Evolutionary conservation across 2,888 invertebrate species (phyloP).

Genomic region (Tanaodytes sp.): DNA sequence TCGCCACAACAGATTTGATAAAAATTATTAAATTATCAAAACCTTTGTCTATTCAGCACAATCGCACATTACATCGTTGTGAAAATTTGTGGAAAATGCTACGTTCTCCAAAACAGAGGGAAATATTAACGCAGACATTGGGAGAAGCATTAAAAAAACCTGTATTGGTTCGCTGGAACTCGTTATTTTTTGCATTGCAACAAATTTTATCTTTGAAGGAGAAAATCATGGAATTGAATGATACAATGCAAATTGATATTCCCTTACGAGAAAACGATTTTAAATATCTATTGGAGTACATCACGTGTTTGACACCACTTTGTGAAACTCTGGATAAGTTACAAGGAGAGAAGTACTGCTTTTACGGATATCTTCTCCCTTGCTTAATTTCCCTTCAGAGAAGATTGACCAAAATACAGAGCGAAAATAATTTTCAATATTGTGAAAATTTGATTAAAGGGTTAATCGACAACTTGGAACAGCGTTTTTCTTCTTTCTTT

Average conservation of each 20-base stretch:
- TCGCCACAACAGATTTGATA: slow-evolving; percentile 2
- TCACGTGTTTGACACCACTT: background rate
- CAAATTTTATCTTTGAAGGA: background rate
- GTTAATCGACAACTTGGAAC: background rate
- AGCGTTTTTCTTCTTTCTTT: background rate
- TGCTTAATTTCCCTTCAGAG: slow-evolving; percentile 4
- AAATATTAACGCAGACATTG: background rate
- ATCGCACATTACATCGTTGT: background rate
- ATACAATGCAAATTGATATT: background rate
- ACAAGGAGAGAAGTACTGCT: slow-evolving; percentile 3
- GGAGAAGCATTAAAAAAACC: background rate
- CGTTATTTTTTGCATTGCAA: background rate
- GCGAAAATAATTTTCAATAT: background rate
- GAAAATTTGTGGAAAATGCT: background rate
- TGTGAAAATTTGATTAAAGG: background rate
- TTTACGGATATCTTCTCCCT: slow-evolving; percentile 9
- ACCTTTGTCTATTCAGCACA: background rate
- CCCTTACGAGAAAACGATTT: background rate
- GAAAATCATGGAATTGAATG: background rate
- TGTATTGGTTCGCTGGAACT: background rate
- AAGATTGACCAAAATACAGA: background rate
- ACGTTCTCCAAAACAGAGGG: background rate
- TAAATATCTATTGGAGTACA: background rate
- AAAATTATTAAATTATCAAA: background rate
- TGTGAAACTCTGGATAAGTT: background rate